Evolutionary conservation across 2,888 invertebrate species (phyloP), one percentile per base, ranked within the genome.

Genomic region (Apodemia hepburni): DNA sequence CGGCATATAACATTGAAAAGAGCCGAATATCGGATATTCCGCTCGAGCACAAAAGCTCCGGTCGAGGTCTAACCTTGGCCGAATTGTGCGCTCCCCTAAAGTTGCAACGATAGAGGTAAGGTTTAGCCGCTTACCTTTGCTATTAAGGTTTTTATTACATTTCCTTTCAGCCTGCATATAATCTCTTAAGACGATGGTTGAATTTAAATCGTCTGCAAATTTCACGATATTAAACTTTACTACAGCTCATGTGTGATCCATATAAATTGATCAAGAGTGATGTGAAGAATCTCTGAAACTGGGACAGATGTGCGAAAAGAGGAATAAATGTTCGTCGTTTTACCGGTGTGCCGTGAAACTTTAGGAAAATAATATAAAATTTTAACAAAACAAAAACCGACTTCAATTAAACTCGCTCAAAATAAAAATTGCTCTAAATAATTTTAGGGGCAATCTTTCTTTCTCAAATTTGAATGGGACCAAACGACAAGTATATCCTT

Each of bases 11-110:
- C 71, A 71, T 72, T 75, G 75, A 77, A 80, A 80, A 81, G 77
- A 73, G 80, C 72, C 74, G 73, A 79, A 80, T 80, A 80, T 77
- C 77, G 76, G 76, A 75, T 76, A 74, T 76, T 72, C 73, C 72
- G 73, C 68, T 71, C 65, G 69, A 73, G 73, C 76, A 84, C 81
- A 85, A 86, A 85, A 80, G 82, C 79, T 64, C 72, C 78, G 84
- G 85, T 82, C 88, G 83, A 81, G 84, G 81, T 74, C 75, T 82
- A 77, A 76, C 88, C 89, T 89, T 89, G 89, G 80, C 88, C 88
- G 84, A 74, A 72, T 62, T 62, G 54, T 22, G 54, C 54, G 27
- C 15, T 54, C 54, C 54, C 54, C 54, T 54, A 54, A 54, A 54
- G 54, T 54, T 54, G 54, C 54, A 54, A 27, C 54, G 54, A 22